Percentiles rank a stretch among this genome's conserved stretches.
Evolutionary conservation across 2,113 vertebrate species (phyloP).

Genomic region (Hylia prasina): DNA sequence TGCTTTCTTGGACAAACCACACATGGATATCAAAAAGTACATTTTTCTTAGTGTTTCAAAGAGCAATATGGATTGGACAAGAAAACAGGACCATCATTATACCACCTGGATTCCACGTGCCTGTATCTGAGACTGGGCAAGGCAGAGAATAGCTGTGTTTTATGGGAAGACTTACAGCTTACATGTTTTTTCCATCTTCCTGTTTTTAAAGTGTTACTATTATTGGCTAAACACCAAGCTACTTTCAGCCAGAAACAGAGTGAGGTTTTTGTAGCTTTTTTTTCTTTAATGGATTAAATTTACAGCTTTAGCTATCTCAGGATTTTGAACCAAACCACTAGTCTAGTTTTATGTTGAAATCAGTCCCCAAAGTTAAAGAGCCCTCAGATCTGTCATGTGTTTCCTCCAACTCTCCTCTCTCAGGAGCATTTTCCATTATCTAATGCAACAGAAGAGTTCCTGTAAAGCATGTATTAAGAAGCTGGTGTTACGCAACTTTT

Average conservation of each 20-base stretch:
- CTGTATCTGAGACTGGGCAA: not conserved
- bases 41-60: not conserved
- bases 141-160: not conserved
- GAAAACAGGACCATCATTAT: not conserved
- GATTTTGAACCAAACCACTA: not conserved
- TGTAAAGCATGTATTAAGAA: not conserved
- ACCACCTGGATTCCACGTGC: not conserved
- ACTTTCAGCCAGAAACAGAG: not conserved
- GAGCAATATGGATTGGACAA: not conserved
- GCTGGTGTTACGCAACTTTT: not conserved
- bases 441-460: not conserved
- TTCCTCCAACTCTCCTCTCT: not conserved
- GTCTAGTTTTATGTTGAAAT: not conserved
- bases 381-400: not conserved
- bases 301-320: not conserved
- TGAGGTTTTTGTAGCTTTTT: not conserved
- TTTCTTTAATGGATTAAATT: not conserved
- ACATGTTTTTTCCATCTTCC: constrained; percentile 39
- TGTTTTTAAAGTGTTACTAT: constrained; percentile 25
- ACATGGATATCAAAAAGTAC: not conserved
- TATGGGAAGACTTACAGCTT: not conserved
- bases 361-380: not conserved
- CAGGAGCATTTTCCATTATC: constrained; percentile 41
- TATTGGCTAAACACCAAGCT: constrained; percentile 4
- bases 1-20: not conserved